Conservation (phyloP, 1,140 invertebrate genomes). For the Liolophura sinensis region DNA sequence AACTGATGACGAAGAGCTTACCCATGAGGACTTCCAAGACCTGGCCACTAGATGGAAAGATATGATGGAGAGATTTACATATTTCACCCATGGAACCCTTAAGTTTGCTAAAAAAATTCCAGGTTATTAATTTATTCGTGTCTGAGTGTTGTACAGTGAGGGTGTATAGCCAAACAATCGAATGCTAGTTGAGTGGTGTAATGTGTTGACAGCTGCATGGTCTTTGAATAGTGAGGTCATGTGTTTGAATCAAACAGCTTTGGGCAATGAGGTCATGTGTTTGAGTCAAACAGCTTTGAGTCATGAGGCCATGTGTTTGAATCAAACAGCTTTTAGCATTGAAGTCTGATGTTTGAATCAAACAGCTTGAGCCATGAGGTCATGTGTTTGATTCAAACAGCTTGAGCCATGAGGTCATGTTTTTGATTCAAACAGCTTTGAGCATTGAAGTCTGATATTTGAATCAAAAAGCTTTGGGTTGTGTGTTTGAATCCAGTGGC, state of each 20-base stretch:
- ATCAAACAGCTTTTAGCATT: neutral
- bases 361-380: neutral
- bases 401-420: too few species aligned
- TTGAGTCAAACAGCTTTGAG: neutral
- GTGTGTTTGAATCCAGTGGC: too few species aligned
- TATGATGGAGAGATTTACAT: slow-evolving; percentile 34
- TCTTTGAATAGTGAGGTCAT: neutral
- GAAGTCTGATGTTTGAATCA: too few species aligned
- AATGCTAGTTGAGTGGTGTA: neutral
- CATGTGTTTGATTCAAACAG: too few species aligned
- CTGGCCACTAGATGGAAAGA: slow-evolving; percentile 23
- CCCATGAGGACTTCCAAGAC: neutral
- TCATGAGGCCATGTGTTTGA: neutral
- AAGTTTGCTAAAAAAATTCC: slow-evolving; percentile 36
- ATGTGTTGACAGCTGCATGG: too few species aligned
- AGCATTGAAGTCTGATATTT: too few species aligned
- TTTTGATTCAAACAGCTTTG: too few species aligned
- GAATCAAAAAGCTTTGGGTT: too few species aligned
- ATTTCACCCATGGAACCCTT: slow-evolving; percentile 26
- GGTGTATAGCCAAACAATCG: slow-evolving; percentile 10
- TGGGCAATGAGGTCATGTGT: slow-evolving; percentile 2
- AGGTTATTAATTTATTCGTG: slow-evolving; percentile 19
- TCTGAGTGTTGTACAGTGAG: neutral
- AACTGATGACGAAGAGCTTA: neutral
- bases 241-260: slow-evolving; percentile 2